Base-by-base conservation (phyloP, 2,888 invertebrate species). In the Dorcus hopei region DNA sequence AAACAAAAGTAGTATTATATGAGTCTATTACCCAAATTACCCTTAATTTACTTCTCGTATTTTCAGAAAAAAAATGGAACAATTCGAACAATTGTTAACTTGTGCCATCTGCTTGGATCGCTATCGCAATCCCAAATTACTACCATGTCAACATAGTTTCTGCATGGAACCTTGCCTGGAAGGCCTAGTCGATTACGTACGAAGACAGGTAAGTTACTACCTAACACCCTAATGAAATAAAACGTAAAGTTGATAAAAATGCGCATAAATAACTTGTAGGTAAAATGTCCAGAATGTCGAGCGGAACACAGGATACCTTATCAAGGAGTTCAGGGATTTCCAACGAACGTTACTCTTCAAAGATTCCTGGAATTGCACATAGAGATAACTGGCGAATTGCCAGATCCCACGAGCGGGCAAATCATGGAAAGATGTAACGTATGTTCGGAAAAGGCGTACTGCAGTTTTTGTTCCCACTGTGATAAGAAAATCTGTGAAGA, bases 101-200 rank as follows among this genome's bases (percentile, higher is more conserved):
- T 99, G 99, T 83, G 94, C 97, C 79, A 96, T 99, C 76, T 99
- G 99, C 80, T 82, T 98, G 79, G 98, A 99, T 82, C 87, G 98
- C 74, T 99, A 92, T 81, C 86, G 93, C 73, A 95, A 95, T 78
- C 99, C 99, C n/a, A 98, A 97, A 82, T 85, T 99, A 76, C 81
- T 99, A 77, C 97, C 97, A 88, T 97, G 97, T 79, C 98, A 99
- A 84, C 99, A 99, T 87, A 97, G 97, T 72, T 98, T 95, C 81
- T 99, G 99, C 77, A 93, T 95, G 91, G 95, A 96, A 75, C 97
- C 98, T 54, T 99, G 99, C 80, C 91, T 99, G 87, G 97, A 97
- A 80, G 95, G 97, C 65, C 85, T 97, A 52, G 93, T 96, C 75
- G 95, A 96, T 81, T 95, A 95, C 78, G 95, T 95, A 67, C 85